Base-by-base conservation (phyloP, 2,797 vertebrate species). In the Xiphophorus birchmanni region DNA sequence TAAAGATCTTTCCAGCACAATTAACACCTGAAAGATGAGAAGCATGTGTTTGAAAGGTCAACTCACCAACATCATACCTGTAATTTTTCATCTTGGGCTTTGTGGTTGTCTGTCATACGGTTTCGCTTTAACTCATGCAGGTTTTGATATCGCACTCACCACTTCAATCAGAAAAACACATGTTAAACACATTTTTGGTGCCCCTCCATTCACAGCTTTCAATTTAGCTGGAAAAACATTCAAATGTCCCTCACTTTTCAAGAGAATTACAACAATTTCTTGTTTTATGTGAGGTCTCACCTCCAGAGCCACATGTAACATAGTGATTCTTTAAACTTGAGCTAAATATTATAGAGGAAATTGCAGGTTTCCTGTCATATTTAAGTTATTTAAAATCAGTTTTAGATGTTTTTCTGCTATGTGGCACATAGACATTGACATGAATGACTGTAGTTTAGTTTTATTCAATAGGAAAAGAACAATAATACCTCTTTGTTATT, bases 51-150 rank as follows among this genome's bases (percentile, higher is more conserved):
- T 73, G 6, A 73, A 82, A 85, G 23, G 79, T 80, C 67, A 73
- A 8, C 21, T 44, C 7, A 29, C 11, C 48, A 11, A 76, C 42
- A 73, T 69, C 40, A 52, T 13, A 73, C 50, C 15, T 29, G 56
- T 35, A 40, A 44, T 17, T 73, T 50, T 74, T 35, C 42, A 35
- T 32, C 1, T 0, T 11, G 60, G 65, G 50, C 47, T 13, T 60
- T 77, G 79, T 79, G 73, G 67, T 81, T 4, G 40, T 77, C 21
- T 44, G n/a, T 52, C 35, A 6, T n/a, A 35, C 73, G 5, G 50
- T 89, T 83, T 84, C 76, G 18, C 10, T 88, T 81, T 83, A 42
- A 29, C 52, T 81, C 75, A 15, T 48, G 2, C 5, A 37, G 56
- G 60, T 77, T 84, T 77, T 77, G 2, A 54, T 60, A 69, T 78